Percentiles rank a stretch among this genome's conserved stretches.
Conservation (phyloP, 2,797 vertebrate genomes). For the Potorous gilbertii region DNA sequence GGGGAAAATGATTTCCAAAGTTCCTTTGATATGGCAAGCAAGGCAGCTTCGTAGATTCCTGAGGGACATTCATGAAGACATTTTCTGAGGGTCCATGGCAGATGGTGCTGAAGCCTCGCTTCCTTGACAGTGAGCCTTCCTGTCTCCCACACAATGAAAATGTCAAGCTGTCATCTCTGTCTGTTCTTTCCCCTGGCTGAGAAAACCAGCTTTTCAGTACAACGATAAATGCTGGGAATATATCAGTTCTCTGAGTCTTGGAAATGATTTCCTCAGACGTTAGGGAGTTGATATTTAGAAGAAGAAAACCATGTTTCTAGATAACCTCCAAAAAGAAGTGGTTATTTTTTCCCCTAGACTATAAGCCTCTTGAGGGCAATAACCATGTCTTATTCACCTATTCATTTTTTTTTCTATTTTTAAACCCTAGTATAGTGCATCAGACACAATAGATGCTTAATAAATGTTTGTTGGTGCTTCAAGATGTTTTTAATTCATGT, state of each 20-base stretch:
- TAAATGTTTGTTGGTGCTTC: background rate
- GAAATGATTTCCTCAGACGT: background rate
- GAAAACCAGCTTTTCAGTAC: background rate
- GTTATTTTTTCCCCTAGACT: background rate
- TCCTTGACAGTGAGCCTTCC: background rate
- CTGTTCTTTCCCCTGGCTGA: background rate
- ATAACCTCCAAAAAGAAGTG: background rate
- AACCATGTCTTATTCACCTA: background rate
- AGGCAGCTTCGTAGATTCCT: background rate
- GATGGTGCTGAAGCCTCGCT: background rate
- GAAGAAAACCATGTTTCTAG: background rate
- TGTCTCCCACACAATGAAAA: slow-evolving; percentile 3
- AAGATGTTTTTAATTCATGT: background rate
- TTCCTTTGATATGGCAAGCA: background rate
- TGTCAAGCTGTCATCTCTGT: background rate
- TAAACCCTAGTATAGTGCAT: background rate
- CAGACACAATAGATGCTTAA: background rate
- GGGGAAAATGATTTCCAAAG: background rate
- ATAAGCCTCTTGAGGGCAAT: background rate
- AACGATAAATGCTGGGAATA: background rate
- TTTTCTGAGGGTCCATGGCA: background rate
- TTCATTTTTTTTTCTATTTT: background rate
- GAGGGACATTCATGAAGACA: background rate
- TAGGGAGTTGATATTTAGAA: background rate
- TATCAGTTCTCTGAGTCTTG: background rate